These are phyloP conservation scores for Pseudeuparius sepicola DNA, from an alignment of 2,888 invertebrate genomes.

Conservation along the genomic window DNA sequence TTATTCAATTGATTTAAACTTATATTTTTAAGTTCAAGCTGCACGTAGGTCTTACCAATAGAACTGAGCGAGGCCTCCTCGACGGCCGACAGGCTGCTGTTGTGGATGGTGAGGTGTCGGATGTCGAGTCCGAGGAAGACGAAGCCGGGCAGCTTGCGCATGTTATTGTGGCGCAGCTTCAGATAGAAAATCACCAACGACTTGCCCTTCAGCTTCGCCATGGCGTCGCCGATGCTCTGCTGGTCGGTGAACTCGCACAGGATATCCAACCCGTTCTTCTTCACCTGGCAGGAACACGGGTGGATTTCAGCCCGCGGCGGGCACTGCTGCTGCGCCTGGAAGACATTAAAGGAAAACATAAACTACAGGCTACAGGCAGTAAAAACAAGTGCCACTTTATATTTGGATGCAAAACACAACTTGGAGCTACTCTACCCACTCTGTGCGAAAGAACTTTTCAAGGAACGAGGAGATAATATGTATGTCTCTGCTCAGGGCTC, in stretches of 20 bases:
- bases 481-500: too few relatives aligned
- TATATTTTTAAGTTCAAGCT: too few relatives aligned
- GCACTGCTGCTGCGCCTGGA: conserved; percentile 54
- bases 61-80: conserved; percentile 82
- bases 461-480: too few relatives aligned
- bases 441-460: too few relatives aligned
- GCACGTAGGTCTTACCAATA: conserved; percentile 61
- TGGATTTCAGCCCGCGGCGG: conserved; percentile 63
- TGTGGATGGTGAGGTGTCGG: conserved; percentile 79
- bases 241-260: conserved; percentile 81
- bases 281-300: conserved; percentile 75
- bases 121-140: conserved; percentile 82
- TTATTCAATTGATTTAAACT: too few relatives aligned
- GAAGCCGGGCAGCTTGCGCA: conserved; percentile 76
- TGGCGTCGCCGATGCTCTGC: conserved; percentile 66
- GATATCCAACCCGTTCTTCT: conserved; percentile 81
- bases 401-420: too few relatives aligned
- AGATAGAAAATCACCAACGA: conserved; percentile 78
- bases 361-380: too few relatives aligned
- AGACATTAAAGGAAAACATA: conserved; percentile 14
- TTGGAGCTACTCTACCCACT: too few relatives aligned
- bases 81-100: conserved; percentile 77
- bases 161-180: conserved; percentile 75
- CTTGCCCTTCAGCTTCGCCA: conserved; percentile 72
- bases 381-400: too few relatives aligned